phyloP scores from a whole-genome alignment of 2,888 invertebrate genomes.

The Acrobasis repandana region DNA sequence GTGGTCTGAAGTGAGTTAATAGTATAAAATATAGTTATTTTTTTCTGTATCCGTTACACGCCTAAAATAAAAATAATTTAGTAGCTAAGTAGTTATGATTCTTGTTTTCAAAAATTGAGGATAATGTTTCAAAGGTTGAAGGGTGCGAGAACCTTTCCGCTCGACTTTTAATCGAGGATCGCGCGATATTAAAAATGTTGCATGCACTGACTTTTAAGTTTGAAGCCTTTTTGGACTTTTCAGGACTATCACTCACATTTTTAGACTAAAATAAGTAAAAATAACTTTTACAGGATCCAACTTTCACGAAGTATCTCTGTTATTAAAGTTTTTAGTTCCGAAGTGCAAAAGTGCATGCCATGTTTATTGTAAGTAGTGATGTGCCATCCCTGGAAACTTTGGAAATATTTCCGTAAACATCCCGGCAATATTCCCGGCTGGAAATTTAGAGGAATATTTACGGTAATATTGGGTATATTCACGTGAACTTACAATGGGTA shows the following conservation, averaged over 20 bases:
- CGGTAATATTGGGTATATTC: too few species aligned
- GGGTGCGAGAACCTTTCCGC: constrained; percentile 6
- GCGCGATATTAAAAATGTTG: constrained; percentile 23
- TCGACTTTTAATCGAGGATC: constrained; percentile 17
- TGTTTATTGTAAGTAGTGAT: too few species aligned
- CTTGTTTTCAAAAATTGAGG: background rate
- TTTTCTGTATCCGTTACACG: too few species aligned
- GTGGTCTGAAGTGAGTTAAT: too few species aligned
- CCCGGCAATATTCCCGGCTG: too few species aligned
- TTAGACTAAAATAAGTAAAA: constrained; percentile 4
- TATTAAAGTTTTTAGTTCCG: background rate
- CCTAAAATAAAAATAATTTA: background rate
- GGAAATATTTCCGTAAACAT: too few species aligned
- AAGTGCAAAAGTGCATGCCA: too few species aligned
- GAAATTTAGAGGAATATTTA: too few species aligned
- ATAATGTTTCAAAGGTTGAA: background rate
- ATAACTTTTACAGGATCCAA: background rate
- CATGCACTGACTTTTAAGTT: constrained; percentile 19
- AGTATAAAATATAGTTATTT: too few species aligned
- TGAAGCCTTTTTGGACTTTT: constrained; percentile 14
- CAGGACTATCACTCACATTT: constrained; percentile 4
- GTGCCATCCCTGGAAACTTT: too few species aligned
- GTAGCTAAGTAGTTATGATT: background rate
- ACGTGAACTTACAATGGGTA: too few species aligned
- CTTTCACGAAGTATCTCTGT: background rate